A percentile compares a stretch with the other conserved stretches of the same genome.
phyloP scores from a whole-genome alignment of 2,113 vertebrate species.

The Hirundichthys speculiger region DNA sequence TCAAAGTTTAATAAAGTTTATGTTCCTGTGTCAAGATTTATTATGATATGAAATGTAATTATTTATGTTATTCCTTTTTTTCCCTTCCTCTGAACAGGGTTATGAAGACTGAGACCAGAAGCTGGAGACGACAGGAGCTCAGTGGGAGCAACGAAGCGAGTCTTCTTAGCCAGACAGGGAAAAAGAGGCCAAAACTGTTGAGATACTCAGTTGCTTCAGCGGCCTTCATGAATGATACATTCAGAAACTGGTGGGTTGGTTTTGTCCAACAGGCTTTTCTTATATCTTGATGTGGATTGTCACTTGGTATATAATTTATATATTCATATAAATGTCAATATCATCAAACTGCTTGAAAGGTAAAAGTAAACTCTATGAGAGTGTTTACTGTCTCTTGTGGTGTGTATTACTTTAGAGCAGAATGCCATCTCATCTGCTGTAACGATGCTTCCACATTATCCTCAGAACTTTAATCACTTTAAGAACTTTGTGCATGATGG shows the following conservation, averaged over 20 bases:
- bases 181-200: constrained; percentile 64
- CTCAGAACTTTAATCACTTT: constrained; percentile 41
- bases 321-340: not conserved
- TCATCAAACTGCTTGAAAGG: no score
- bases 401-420: constrained; percentile 9
- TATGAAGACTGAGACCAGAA: constrained; percentile 36
- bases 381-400: not conserved
- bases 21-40: not conserved
- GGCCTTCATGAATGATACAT: constrained; percentile 65
- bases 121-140: constrained; percentile 21
- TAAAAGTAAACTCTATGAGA: not conserved
- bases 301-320: no score
- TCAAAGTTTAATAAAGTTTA: constrained; percentile 26
- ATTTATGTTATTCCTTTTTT: not conserved
- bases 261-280: constrained; percentile 47
- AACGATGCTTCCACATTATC: constrained; percentile 10
- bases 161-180: constrained; percentile 42
- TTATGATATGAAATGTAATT: not conserved
- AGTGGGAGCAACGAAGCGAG: constrained; percentile 49
- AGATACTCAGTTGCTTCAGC: constrained; percentile 69
- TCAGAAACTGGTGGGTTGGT: constrained; percentile 48
- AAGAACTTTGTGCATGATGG: constrained; percentile 24
- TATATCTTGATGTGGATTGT: constrained; percentile 3
- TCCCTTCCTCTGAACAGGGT: constrained; percentile 11
- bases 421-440: constrained; percentile 16